These are phyloP conservation scores for Ypsolopha sequella DNA, from an alignment of 2,888 invertebrate species.

Conservation along the genomic window DNA sequence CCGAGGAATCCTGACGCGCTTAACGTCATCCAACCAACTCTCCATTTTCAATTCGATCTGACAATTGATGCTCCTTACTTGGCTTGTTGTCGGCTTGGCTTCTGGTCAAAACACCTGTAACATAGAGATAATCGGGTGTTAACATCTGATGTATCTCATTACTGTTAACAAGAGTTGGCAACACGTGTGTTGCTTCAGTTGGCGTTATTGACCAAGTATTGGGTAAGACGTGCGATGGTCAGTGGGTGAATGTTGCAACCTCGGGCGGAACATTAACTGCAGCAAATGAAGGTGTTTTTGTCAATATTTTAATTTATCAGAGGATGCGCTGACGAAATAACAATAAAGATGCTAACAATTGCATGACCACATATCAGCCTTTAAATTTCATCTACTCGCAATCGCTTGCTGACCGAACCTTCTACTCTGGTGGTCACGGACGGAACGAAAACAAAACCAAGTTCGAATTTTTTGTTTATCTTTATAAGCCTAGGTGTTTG, in stretches of 20 bases:
- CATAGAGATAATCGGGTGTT: background rate
- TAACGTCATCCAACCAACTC: constrained; percentile 87
- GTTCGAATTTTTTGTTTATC: too few relatives aligned
- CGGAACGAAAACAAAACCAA: too few relatives aligned
- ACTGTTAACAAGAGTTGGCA: constrained; percentile 18
- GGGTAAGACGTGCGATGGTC: constrained; percentile 38
- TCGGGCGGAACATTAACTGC: background rate
- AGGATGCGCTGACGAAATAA: background rate
- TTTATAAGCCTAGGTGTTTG: too few relatives aligned
- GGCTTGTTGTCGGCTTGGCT: background rate
- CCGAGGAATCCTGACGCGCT: constrained; percentile 85
- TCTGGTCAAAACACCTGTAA: background rate
- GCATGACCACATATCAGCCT: too few relatives aligned
- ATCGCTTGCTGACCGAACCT: too few relatives aligned
- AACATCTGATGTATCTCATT: constrained; percentile 1
- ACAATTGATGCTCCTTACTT: background rate
- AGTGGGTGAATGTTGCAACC: constrained; percentile 14
- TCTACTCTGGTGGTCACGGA: too few relatives aligned
- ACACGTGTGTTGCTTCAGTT: constrained; percentile 24
- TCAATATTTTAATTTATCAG: background rate
- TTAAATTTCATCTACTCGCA: too few relatives aligned
- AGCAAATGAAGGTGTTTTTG: constrained; percentile 1
- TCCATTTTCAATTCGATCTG: constrained; percentile 71
- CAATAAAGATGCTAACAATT: background rate
- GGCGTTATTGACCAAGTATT: constrained; percentile 33